Evolutionary conservation across 2,888 invertebrate genomes (phyloP).

Genomic region (Calliscelio sp.): DNA sequence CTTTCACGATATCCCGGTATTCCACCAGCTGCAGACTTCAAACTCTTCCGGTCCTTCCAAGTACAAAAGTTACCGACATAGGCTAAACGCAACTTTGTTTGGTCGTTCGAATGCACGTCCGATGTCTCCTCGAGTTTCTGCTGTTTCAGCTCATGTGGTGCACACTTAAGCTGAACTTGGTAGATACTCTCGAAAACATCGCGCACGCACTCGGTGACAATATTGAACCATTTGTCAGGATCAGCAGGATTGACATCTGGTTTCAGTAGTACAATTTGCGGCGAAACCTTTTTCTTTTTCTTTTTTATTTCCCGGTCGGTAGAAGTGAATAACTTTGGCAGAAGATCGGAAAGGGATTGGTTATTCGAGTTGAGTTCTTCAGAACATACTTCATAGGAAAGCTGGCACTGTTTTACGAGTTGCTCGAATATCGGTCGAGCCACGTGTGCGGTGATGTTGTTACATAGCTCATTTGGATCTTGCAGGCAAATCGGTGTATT

Average conservation of each 20-base stretch:
- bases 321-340: slow-evolving; percentile 76
- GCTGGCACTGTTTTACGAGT: slow-evolving; percentile 82
- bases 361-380: background rate
- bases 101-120: slow-evolving; percentile 83
- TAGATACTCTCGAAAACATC: slow-evolving; percentile 83
- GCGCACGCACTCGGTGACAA: slow-evolving; percentile 80
- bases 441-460: slow-evolving; percentile 87
- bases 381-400: slow-evolving; percentile 78
- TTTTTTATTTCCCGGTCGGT: slow-evolving; percentile 23
- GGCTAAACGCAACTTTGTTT: slow-evolving; percentile 78
- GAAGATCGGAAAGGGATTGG: slow-evolving; percentile 59
- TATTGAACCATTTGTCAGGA: slow-evolving; percentile 79
- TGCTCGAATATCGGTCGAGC: too few relatives aligned
- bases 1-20: slow-evolving; percentile 81
- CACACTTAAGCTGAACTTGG: slow-evolving; percentile 79
- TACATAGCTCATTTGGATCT: slow-evolving; percentile 89
- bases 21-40: slow-evolving; percentile 75
- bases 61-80: slow-evolving; percentile 83
- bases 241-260: background rate
- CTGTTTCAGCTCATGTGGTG: slow-evolving; percentile 79
- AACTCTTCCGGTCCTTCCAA: slow-evolving; percentile 81
- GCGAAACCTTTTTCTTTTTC: slow-evolving; percentile 3
- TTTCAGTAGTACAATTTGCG: background rate
- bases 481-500: slow-evolving; percentile 87
- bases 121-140: slow-evolving; percentile 82